These are phyloP conservation scores for Cantharis nigra DNA, from an alignment of 2,888 invertebrate species.

Conservation along the genomic window DNA sequence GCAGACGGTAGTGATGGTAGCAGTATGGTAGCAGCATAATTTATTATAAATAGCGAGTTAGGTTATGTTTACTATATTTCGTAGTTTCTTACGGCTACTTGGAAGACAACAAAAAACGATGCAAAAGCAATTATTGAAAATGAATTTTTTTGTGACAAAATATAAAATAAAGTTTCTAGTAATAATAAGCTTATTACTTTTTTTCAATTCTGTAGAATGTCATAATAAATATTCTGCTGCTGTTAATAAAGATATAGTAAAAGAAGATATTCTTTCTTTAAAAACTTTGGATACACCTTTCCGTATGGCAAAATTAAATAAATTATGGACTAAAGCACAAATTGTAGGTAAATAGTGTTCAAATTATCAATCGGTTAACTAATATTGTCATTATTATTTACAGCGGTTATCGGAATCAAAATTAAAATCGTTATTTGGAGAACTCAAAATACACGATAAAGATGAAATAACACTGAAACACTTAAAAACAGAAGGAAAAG, in stretches of 20 bases:
- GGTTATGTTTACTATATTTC: neutral
- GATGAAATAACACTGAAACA: conserved; percentile 86
- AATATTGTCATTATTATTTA: neutral
- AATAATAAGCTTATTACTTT: neutral
- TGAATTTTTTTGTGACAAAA: neutral
- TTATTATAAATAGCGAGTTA: neutral
- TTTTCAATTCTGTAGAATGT: conserved; percentile 6
- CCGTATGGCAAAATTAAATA: conserved; percentile 87
- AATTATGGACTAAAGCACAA: conserved; percentile 89
- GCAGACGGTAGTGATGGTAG: no score
- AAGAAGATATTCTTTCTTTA: conserved; percentile 55
- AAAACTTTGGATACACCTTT: conserved; percentile 81
- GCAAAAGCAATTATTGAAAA: neutral
- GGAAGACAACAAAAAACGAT: neutral
- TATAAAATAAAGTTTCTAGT: neutral
- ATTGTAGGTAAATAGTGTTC: conserved; percentile 64
- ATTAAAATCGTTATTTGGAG: conserved; percentile 83
- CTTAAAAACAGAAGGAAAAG: conserved; percentile 78
- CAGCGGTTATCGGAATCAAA: conserved; percentile 72
- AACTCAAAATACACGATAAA: conserved; percentile 90
- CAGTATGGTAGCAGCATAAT: no score
- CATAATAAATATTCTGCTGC: conserved; percentile 70
- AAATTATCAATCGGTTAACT: neutral
- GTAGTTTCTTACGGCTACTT: neutral
- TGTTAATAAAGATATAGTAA: conserved; percentile 52